A percentile compares a stretch with the other conserved stretches of the same genome.
phyloP scores from a whole-genome alignment of 2,888 invertebrate genomes.

The Meta bourneti region DNA sequence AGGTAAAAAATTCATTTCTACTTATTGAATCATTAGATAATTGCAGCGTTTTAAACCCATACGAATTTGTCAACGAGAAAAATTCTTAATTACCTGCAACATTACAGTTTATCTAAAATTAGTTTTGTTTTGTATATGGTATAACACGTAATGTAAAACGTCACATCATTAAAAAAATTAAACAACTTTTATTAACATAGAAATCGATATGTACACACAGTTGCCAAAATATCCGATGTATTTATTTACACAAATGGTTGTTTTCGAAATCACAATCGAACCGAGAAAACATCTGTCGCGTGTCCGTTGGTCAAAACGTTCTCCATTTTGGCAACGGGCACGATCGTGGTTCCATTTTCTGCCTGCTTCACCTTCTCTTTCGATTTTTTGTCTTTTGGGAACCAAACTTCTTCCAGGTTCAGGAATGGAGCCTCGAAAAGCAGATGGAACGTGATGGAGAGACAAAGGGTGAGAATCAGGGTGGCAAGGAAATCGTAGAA shows the following conservation, averaged over 20 bases:
- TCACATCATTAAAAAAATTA: not conserved
- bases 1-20: too few species aligned
- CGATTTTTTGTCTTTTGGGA: conserved; percentile 83
- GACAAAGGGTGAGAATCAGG: conserved; percentile 57
- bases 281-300: conserved; percentile 56
- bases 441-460: conserved; percentile 61
- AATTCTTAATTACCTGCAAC: too few species aligned
- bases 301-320: conserved; percentile 41
- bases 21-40: too few species aligned
- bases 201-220: not conserved
- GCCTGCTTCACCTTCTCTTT: conserved; percentile 86
- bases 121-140: too few species aligned
- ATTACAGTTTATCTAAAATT: too few species aligned
- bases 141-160: not conserved
- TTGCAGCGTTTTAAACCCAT: too few species aligned
- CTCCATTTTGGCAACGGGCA: conserved; percentile 68
- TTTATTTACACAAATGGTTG: not conserved
- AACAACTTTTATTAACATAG: conserved; percentile 10
- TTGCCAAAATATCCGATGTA: not conserved
- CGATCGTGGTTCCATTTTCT: conserved; percentile 63
- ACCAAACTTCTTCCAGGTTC: conserved; percentile 79
- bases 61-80: too few species aligned
- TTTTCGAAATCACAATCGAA: conserved; percentile 28
- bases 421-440: conserved; percentile 71
- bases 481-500: conserved; percentile 71